Evolutionary conservation across 2,113 vertebrate genomes (phyloP).

Genomic region (Silurus meridionalis): DNA sequence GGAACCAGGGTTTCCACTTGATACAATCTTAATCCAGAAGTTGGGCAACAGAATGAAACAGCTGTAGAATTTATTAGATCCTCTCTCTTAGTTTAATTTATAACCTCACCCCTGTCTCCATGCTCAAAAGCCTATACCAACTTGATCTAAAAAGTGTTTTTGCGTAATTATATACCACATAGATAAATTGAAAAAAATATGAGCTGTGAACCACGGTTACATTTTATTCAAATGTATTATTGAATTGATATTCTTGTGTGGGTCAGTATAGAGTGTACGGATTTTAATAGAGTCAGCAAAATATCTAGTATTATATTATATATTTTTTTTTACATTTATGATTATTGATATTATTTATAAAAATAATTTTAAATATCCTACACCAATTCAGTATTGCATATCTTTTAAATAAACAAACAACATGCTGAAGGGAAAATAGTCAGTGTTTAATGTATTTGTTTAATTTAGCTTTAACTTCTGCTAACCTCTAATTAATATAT

Average conservation of each 20-base stretch:
- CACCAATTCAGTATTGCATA: too few relatives aligned
- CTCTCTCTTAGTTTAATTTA: neutral
- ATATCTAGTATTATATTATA: neutral
- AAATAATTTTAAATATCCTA: too few relatives aligned
- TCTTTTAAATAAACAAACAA: too few relatives aligned
- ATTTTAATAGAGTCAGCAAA: neutral
- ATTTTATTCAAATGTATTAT: neutral
- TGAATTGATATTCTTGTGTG: neutral
- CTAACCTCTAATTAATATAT: too few relatives aligned
- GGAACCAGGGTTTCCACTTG: too few relatives aligned
- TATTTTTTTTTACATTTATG: too few relatives aligned
- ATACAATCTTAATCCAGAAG: too few relatives aligned
- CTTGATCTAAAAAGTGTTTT: neutral
- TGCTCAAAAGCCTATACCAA: neutral
- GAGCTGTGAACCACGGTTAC: neutral
- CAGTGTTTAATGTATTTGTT: too few relatives aligned
- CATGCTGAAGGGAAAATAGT: too few relatives aligned
- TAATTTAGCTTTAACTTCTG: too few relatives aligned
- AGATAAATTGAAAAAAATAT: neutral
- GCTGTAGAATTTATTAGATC: neutral
- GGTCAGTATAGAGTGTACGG: neutral
- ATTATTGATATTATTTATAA: too few relatives aligned
- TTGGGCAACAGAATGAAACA: too few relatives aligned
- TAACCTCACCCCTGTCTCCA: neutral
- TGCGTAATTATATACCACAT: neutral